phyloP scores from a whole-genome alignment of 2,888 invertebrate genomes.

The Meteorus cinctellus region DNA sequence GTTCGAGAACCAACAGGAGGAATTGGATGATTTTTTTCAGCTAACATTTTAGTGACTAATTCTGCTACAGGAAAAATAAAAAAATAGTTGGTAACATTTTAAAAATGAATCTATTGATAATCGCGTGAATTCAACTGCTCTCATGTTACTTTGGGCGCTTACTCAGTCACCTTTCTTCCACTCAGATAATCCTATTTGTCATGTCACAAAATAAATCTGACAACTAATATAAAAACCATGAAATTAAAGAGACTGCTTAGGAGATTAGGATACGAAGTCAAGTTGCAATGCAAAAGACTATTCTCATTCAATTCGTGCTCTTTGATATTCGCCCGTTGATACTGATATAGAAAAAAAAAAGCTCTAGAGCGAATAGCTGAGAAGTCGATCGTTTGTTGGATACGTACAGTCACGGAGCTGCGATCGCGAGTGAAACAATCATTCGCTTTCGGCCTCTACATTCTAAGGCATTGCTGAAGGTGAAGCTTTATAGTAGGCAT shows the following conservation, averaged over 20 bases:
- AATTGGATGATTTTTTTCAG: conserved; percentile 46
- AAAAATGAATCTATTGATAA: not conserved
- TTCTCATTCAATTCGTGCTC: not conserved
- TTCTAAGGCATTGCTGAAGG: not conserved
- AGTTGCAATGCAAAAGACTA: not conserved
- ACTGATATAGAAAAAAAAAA: not conserved
- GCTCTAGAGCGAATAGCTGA: not conserved
- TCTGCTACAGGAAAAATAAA: not conserved
- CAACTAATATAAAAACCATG: not conserved
- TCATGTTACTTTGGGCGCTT: not conserved
- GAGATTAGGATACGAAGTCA: not conserved
- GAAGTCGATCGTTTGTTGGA: conserved; percentile 11
- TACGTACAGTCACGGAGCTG: conserved; percentile 25
- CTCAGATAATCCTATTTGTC: conserved; percentile 1
- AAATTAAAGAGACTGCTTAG: not conserved
- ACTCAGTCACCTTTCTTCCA: not conserved
- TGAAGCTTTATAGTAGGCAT: conserved; percentile 14
- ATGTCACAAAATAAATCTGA: not conserved
- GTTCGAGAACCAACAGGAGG: conserved; percentile 47
- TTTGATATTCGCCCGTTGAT: conserved; percentile 14
- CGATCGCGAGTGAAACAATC: conserved; percentile 29
- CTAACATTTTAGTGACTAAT: conserved; percentile 36
- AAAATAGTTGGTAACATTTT: not conserved
- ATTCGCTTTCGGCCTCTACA: not conserved
- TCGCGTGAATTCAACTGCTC: not conserved